Percentiles rank a stretch among this genome's conserved stretches.
Evolutionary conservation across 2,888 invertebrate genomes (phyloP).

Genomic region (Maniola hyperantus): DNA sequence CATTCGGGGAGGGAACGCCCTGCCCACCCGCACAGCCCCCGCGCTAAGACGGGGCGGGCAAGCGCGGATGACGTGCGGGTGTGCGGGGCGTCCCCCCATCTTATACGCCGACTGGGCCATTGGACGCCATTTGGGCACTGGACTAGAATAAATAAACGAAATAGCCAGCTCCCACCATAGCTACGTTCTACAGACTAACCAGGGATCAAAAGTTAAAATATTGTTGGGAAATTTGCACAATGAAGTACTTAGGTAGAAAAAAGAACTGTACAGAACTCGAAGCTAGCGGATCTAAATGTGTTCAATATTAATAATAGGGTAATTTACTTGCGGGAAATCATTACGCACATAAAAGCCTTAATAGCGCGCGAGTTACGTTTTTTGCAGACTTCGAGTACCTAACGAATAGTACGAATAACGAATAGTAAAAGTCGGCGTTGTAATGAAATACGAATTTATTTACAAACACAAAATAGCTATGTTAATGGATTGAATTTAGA

Average conservation of each 20-base stretch:
- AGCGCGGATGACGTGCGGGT: no score
- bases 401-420: not conserved
- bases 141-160: no score
- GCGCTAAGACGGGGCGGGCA: no score
- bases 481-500: no score
- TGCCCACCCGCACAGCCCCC: no score
- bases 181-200: not conserved
- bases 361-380: constrained; percentile 8
- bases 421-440: not conserved
- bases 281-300: constrained; percentile 14
- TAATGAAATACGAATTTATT: constrained; percentile 1
- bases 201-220: no score
- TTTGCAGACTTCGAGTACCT: constrained; percentile 11
- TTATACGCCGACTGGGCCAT: no score
- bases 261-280: not conserved
- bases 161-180: no score
- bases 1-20: no score
- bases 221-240: not conserved
- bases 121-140: no score
- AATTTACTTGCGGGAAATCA: constrained; percentile 20
- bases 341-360: constrained; percentile 20
- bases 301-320: constrained; percentile 17
- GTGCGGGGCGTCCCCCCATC: no score
- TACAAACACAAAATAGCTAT: not conserved
- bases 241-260: not conserved